Base-by-base conservation (phyloP, 2,113 vertebrate genomes). In the Antidorcas marsupialis region DNA sequence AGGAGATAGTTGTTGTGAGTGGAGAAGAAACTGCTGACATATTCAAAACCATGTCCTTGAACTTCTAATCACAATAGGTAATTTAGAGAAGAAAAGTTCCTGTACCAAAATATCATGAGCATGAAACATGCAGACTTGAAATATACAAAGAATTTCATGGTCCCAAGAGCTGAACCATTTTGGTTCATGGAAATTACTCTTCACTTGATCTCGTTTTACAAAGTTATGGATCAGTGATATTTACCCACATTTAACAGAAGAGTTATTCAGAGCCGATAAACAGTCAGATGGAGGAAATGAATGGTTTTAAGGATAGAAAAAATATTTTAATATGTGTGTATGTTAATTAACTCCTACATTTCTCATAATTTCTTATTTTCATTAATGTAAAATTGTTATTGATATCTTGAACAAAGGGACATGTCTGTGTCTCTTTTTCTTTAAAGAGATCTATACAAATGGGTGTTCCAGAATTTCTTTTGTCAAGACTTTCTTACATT, bases 161-260 rank as follows among this genome's bases (percentile, higher is more conserved):
- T 43, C 81, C 79, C 36, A 89, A 81, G 47, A 84, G 55, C 89
- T 47, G 57, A 90, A 52, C 16, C 36, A 57, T 81, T 19, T 64
- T 79, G 33, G 2, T 59, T 95, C 74, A 74, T 59, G 2, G 36
- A 90, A 91, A 91, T 89, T 59, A 91, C 2, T 59, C 8, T 52
- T 60, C 62, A 94, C 85, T 91, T 83, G 33, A 93, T 81, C n/a
- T 95, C 47, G 19, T 92, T 97, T 94, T 94, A 94, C 59, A 95
- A 89, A 95, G n/a, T 89, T 91, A 90, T 19, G 19, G 52, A 53
- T 47, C 8, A 62, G 47, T 21, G 45, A 67, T 94, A 14, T 79
- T 91, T 45, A 85, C 71, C 93, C 33, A 84, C 28, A 83, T 83
- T 89, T 93, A 89, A 89, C 23, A 94, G 36, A 83, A 55, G 36